Conservation (phyloP, 2,113 vertebrate species). For the Pseudorhombus dupliciocellatus region DNA sequence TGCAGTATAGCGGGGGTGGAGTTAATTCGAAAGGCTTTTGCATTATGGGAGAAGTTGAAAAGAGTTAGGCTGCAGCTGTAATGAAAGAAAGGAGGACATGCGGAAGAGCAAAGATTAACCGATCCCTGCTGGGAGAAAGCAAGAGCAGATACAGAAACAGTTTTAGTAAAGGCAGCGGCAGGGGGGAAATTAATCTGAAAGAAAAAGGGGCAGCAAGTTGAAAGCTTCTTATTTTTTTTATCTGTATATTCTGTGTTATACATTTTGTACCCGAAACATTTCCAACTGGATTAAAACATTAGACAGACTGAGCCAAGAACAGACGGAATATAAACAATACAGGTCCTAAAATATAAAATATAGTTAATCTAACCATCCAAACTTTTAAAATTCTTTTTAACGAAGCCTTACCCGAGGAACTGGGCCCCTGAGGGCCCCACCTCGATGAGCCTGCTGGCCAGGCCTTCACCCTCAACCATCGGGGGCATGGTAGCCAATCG, state of each 20-base stretch:
- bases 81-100: slow-evolving; percentile 65
- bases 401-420: slow-evolving; percentile 94
- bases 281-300: too few species aligned
- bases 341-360: too few species aligned
- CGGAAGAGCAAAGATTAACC: slow-evolving; percentile 50
- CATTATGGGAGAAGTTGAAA: slow-evolving; percentile 17
- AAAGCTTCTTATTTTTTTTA: slow-evolving; percentile 2
- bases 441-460: slow-evolving; percentile 94
- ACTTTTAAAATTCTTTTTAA: too few species aligned
- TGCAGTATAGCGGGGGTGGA: slow-evolving; percentile 32
- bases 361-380: too few species aligned
- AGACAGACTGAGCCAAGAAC: too few species aligned
- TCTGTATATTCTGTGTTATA: too few species aligned
- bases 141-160: slow-evolving; percentile 50
- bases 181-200: slow-evolving; percentile 59
- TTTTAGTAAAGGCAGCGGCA: slow-evolving; percentile 67
- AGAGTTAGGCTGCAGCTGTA: slow-evolving; percentile 57
- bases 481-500: slow-evolving; percentile 96
- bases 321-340: too few species aligned
- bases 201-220: slow-evolving; percentile 49
- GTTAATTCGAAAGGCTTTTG: slow-evolving; percentile 35
- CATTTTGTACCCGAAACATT: too few species aligned
- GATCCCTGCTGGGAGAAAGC: slow-evolving; percentile 52
- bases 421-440: slow-evolving; percentile 96
- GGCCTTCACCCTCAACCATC: slow-evolving; percentile 95